phyloP scores from a whole-genome alignment of 2,113 vertebrate species.

The Phocoena phocoena region DNA sequence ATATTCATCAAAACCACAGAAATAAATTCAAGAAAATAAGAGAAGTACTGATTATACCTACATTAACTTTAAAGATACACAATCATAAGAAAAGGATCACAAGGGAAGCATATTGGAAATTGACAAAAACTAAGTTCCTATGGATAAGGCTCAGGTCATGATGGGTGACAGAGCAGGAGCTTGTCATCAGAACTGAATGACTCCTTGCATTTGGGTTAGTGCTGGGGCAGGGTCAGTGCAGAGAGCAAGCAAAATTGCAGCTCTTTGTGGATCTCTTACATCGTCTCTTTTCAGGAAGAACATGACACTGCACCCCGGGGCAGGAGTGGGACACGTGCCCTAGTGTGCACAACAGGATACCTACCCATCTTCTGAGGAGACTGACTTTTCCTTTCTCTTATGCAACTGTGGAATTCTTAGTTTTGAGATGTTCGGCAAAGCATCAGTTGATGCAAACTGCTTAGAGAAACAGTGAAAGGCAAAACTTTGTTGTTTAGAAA shows the following conservation, averaged over 20 bases:
- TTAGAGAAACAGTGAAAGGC: background rate
- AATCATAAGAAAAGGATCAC: background rate
- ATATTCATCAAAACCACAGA: slow-evolving; percentile 32
- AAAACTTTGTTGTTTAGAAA: background rate
- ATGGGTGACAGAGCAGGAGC: background rate
- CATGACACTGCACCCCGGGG: accelerated
- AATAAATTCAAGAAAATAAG: slow-evolving; percentile 34
- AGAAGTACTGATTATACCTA: background rate
- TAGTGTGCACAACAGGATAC: background rate
- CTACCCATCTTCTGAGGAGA: background rate
- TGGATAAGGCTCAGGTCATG: background rate
- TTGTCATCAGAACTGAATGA: background rate
- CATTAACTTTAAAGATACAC: background rate
- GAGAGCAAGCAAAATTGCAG: background rate
- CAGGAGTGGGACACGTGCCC: background rate
- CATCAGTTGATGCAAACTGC: background rate
- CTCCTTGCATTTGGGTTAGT: background rate
- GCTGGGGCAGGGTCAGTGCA: accelerated
- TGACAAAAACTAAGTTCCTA: background rate
- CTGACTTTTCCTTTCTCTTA: background rate
- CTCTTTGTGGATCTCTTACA: background rate
- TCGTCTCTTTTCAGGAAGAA: background rate
- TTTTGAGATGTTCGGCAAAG: background rate
- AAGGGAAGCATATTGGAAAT: background rate
- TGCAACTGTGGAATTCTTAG: background rate